Evolutionary conservation across 1,140 invertebrate species (phyloP), one percentile per base, ranked within the genome.

Genomic region (Pygmarrhopalites habei): DNA sequence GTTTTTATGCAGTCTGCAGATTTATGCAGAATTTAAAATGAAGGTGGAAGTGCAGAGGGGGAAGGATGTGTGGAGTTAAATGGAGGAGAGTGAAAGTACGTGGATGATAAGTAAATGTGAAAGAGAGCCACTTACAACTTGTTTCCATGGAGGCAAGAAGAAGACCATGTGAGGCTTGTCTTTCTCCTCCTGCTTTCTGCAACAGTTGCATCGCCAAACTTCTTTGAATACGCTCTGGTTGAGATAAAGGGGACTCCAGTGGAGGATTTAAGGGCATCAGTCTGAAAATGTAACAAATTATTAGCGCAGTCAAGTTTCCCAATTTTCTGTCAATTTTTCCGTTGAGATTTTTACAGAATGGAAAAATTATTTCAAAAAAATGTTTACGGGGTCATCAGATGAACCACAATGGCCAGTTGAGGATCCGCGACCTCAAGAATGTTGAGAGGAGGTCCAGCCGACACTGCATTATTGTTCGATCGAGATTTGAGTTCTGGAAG

Each of bases 321-420:
- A n/a, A n/a, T n/a, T n/a, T n/a, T n/a, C n/a, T n/a, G n/a, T n/a
- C n/a, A n/a, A n/a, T n/a, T n/a, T n/a, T n/a, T n/a, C n/a, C n/a
- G n/a, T n/a, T n/a, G n/a, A n/a, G n/a, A n/a, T n/a, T n/a, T n/a
- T n/a, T n/a, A n/a, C n/a, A n/a, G n/a, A n/a, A n/a, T n/a, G n/a
- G n/a, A n/a, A n/a, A n/a, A n/a, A n/a, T n/a, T n/a, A n/a, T n/a
- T n/a, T n/a, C n/a, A n/a, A n/a, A n/a, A n/a, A n/a, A n/a, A n/a
- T n/a, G n/a, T n/a, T n/a, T n/a, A n/a, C 1, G 87, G 87, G 65
- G 88, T 89, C 89, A 92, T 92, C 64, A 92, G 79, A 75, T 92
- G 90, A 47, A 89, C 87, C 63, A 91, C 77, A 65, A 92, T 85
- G 75, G 87, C 90, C 58, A 91, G 78, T 72, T 92, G 91, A 0